Evolutionary conservation across 2,113 vertebrate genomes (phyloP).

Genomic region (Hemibagrus wyckioides): DNA sequence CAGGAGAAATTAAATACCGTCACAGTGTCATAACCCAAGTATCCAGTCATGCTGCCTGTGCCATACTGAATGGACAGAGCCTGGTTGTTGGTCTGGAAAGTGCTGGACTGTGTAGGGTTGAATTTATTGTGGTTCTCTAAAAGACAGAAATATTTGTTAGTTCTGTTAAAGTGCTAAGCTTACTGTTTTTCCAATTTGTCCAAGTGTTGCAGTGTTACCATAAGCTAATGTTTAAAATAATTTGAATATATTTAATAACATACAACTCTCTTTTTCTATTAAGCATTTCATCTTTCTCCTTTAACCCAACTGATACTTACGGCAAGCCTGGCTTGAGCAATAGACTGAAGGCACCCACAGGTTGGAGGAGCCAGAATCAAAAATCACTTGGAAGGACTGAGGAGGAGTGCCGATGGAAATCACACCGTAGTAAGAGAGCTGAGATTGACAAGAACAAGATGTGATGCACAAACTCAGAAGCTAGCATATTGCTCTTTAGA

Average conservation of each 20-base stretch:
- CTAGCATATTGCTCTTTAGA: not conserved
- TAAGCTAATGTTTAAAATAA: not conserved
- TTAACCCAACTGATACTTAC: slow-evolving; percentile 55
- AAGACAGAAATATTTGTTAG: slow-evolving; percentile 22
- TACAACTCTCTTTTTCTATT: not conserved
- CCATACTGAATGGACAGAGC: slow-evolving; percentile 64
- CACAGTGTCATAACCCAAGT: slow-evolving; percentile 62
- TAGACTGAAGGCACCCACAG: slow-evolving; percentile 70
- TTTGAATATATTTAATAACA: not conserved
- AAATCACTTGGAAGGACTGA: slow-evolving; percentile 70
- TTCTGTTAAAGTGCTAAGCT: not conserved
- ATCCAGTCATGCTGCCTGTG: slow-evolving; percentile 69
- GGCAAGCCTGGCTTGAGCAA: slow-evolving; percentile 65
- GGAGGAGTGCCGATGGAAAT: slow-evolving; percentile 69
- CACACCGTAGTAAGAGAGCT: slow-evolving; percentile 70
- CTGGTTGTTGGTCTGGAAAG: slow-evolving; percentile 43
- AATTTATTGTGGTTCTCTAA: slow-evolving; percentile 65
- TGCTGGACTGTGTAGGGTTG: slow-evolving; percentile 59
- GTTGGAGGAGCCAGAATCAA: slow-evolving; percentile 73
- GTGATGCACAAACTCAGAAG: not conserved
- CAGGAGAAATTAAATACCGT: slow-evolving; percentile 44
- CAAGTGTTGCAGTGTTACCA: not conserved
- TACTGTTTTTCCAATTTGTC: not conserved
- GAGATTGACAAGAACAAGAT: slow-evolving; percentile 2
- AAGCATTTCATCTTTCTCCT: not conserved